Evolutionary conservation across 2,888 invertebrate genomes (phyloP).

Genomic region (Chymomyza fuscimana): DNA sequence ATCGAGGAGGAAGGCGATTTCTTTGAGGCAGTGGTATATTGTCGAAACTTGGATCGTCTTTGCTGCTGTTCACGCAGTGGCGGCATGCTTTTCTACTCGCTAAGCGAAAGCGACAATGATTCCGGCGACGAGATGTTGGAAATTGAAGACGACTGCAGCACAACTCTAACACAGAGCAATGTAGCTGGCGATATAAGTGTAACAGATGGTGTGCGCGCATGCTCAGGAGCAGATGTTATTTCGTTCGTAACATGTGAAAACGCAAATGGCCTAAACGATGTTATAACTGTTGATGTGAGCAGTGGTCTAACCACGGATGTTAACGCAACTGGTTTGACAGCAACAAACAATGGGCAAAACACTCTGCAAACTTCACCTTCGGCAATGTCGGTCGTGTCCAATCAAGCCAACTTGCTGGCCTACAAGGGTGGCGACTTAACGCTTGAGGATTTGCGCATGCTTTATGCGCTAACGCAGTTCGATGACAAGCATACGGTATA

Average conservation of each 20-base stretch:
- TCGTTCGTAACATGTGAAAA: slow-evolving; percentile 7
- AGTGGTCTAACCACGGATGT: slow-evolving; percentile 31
- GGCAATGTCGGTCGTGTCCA: slow-evolving; percentile 44
- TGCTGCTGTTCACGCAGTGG: slow-evolving; percentile 91
- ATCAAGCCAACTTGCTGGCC: slow-evolving; percentile 80
- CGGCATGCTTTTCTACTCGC: slow-evolving; percentile 89
- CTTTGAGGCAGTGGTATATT: slow-evolving; percentile 91
- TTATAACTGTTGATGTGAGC: slow-evolving; percentile 44
- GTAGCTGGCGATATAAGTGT: slow-evolving; percentile 58
- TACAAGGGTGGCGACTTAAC: slow-evolving; percentile 82
- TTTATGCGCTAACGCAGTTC: slow-evolving; percentile 88
- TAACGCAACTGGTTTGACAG: slow-evolving; percentile 5
- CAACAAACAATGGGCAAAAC: slow-evolving; percentile 22
- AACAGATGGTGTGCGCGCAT: slow-evolving; percentile 63
- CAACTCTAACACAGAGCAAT: slow-evolving; percentile 57
- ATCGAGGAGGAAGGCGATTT: slow-evolving; percentile 85
- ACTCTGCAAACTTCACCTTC: slow-evolving; percentile 69
- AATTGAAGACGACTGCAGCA: slow-evolving; percentile 82
- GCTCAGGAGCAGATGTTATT: slow-evolving; percentile 18
- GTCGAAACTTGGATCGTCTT: slow-evolving; percentile 91
- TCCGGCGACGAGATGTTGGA: slow-evolving; percentile 85
- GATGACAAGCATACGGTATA: slow-evolving; percentile 84
- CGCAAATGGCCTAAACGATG: slow-evolving; percentile 20
- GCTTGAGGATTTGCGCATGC: slow-evolving; percentile 83
- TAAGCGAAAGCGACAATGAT: slow-evolving; percentile 87